Conservation (phyloP, 2,113 vertebrate genomes). For the Zapornia atra region DNA sequence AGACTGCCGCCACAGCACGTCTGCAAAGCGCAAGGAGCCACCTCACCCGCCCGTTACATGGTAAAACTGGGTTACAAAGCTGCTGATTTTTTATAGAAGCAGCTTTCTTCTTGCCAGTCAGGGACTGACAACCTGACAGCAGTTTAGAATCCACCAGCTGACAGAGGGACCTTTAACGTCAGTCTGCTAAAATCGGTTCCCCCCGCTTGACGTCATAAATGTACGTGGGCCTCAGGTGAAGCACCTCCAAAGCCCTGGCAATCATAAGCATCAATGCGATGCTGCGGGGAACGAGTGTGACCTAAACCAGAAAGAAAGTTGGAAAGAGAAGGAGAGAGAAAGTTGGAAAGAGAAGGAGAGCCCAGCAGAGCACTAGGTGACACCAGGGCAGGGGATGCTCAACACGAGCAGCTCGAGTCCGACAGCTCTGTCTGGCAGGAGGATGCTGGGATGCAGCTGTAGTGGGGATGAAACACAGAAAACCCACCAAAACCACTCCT, state of each 20-base stretch:
- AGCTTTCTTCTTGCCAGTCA: not conserved
- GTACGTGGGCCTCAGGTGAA: not conserved
- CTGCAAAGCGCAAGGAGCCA: not conserved
- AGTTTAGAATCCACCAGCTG: not conserved
- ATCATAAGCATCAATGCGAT: no score
- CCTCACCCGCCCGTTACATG: accelerated
- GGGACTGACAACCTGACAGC: not conserved
- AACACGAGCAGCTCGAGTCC: accelerated
- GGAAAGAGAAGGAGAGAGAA: not conserved
- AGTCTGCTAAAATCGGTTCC: not conserved
- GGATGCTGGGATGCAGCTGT: not conserved
- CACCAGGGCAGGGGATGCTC: not conserved
- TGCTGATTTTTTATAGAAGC: not conserved
- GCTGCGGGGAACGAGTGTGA: not conserved
- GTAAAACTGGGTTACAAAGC: not conserved
- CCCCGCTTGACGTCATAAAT: not conserved
- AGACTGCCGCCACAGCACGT: not conserved
- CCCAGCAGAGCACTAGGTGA: not conserved
- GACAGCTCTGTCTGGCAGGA: not conserved
- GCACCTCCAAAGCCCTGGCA: not conserved
- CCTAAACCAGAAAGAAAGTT: not conserved
- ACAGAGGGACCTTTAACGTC: not conserved
- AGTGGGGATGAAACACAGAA: not conserved
- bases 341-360: not conserved
- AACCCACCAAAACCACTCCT: not conserved